Evolutionary conservation across 2,113 vertebrate species (phyloP).

Genomic region (Synchiropus splendidus): DNA sequence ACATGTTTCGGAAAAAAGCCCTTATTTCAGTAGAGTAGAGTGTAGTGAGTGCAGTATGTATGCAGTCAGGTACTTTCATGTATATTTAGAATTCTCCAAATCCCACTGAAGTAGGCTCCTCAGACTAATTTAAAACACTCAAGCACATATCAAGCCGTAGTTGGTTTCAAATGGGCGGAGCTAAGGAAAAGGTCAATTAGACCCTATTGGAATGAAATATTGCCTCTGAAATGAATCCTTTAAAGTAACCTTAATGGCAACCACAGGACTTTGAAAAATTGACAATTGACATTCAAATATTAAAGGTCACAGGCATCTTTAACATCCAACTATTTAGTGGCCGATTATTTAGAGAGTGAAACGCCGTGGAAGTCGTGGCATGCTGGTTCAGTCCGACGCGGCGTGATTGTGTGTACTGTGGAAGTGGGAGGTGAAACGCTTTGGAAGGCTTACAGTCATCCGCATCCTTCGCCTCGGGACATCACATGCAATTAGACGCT

Average conservation of each 20-base stretch:
- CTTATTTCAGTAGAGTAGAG: too few species aligned
- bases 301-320: conserved; percentile 3
- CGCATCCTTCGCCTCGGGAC: conserved; percentile 28
- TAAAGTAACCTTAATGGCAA: neutral
- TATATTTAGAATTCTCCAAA: too few species aligned
- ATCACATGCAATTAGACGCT: conserved; percentile 45
- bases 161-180: neutral
- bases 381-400: neutral
- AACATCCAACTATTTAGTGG: neutral
- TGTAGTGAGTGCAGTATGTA: too few species aligned
- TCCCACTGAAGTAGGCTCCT: too few species aligned
- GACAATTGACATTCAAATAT: neutral
- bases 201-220: neutral
- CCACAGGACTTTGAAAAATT: neutral
- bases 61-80: too few species aligned
- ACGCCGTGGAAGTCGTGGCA: neutral
- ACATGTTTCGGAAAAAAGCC: too few species aligned
- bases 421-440: conserved; percentile 18
- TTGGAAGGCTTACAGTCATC: conserved; percentile 29
- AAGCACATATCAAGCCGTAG: too few species aligned
- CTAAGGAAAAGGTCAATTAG: neutral
- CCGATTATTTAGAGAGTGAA: too few species aligned
- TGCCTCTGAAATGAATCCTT: conserved; percentile 1
- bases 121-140: too few species aligned
- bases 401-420: conserved; percentile 17